Evolutionary conservation across 2,113 vertebrate species (phyloP).

Genomic region (Takifugu bimaculatus): DNA sequence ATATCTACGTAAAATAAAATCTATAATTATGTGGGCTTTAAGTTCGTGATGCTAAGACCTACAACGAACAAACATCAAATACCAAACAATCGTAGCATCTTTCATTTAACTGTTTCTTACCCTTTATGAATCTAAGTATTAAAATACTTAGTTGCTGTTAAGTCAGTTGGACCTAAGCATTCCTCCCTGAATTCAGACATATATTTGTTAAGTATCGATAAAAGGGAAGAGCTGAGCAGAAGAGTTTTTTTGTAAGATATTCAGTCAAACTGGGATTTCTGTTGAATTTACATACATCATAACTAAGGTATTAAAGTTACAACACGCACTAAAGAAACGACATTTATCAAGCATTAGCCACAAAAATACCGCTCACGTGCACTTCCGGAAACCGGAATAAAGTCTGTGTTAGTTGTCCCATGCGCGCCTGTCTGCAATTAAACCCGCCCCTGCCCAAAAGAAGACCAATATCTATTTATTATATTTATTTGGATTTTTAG

Average conservation of each 20-base stretch:
- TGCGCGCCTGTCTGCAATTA: conserved; percentile 20
- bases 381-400: conserved; percentile 11
- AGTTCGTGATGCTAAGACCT: too few relatives aligned
- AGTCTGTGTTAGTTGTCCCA: not conserved
- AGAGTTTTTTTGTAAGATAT: not conserved
- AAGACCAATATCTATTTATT: too few relatives aligned
- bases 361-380: conserved; percentile 16
- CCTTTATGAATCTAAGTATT: too few relatives aligned
- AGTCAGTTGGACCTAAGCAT: not conserved
- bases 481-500: too few relatives aligned
- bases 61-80: too few relatives aligned
- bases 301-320: too few relatives aligned
- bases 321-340: too few relatives aligned
- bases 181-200: accelerated
- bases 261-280: not conserved
- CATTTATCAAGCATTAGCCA: not conserved
- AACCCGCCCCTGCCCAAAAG: too few relatives aligned
- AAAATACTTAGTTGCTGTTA: not conserved
- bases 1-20: too few relatives aligned
- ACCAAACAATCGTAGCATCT: too few relatives aligned
- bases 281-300: not conserved
- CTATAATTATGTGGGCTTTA: too few relatives aligned
- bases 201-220: not conserved
- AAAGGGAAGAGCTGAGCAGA: not conserved
- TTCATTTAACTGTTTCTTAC: too few relatives aligned